A percentile compares a stretch with the other conserved stretches of the same genome.
phyloP scores from a whole-genome alignment of 2,888 invertebrate species.

The Eulithis testata region DNA sequence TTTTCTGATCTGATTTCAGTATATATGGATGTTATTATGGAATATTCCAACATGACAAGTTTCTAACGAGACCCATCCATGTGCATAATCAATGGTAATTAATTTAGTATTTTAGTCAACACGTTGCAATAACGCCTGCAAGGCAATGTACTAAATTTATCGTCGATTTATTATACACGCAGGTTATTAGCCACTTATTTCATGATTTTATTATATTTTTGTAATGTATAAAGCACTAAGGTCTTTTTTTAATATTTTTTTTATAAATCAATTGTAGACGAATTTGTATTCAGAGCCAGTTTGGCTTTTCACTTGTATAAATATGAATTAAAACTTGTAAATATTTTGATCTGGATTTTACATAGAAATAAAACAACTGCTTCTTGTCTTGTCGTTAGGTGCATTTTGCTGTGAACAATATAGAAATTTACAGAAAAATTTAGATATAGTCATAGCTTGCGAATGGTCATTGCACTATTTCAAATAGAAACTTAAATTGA shows the following conservation, averaged over 20 bases:
- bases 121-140: conserved; percentile 80
- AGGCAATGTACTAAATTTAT: conserved; percentile 55
- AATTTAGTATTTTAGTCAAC: conserved; percentile 66
- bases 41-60: neutral
- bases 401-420: conserved; percentile 57
- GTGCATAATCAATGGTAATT: conserved; percentile 48
- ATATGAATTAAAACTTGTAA: conserved; percentile 62
- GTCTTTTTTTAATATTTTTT: conserved; percentile 49
- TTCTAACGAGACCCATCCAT: conserved; percentile 11
- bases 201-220: conserved; percentile 69
- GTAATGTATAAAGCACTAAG: conserved; percentile 63
- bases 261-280: conserved; percentile 62
- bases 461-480: conserved; percentile 15
- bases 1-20: no score
- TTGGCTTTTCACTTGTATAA: conserved; percentile 46
- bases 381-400: conserved; percentile 59
- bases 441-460: conserved; percentile 24
- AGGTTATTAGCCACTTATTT: conserved; percentile 64
- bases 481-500: conserved; percentile 13
- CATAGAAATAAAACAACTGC: conserved; percentile 51
- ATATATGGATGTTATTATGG: no score
- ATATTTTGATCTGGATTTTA: conserved; percentile 75
- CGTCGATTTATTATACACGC: conserved; percentile 42
- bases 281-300: conserved; percentile 52
- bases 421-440: conserved; percentile 26